Evolutionary conservation across 2,113 vertebrate species (phyloP).

Genomic region (Prolemur simus): DNA sequence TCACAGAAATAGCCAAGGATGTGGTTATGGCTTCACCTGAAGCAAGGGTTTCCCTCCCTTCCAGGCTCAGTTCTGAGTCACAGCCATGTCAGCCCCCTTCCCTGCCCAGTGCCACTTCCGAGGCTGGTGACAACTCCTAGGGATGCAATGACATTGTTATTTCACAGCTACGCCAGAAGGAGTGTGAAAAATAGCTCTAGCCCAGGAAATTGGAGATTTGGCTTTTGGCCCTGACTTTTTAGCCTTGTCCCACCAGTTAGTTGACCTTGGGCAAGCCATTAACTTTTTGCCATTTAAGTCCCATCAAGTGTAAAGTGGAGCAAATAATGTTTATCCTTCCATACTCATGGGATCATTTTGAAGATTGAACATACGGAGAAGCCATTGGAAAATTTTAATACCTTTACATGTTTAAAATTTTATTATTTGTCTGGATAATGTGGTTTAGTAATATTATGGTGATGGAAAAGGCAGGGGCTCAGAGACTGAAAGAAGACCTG

Average conservation of each 20-base stretch:
- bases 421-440: not conserved
- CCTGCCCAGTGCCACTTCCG: not conserved
- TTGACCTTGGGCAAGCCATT: constrained; percentile 48
- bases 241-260: not conserved
- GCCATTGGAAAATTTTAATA: not conserved
- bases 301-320: not conserved
- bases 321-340: not conserved
- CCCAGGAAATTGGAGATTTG: constrained; percentile 45
- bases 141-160: not conserved
- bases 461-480: not conserved
- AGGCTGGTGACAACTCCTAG: not conserved
- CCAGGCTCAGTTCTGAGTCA: constrained; percentile 53
- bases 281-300: not conserved
- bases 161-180: not conserved
- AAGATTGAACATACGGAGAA: not conserved
- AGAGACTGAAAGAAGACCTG: not conserved
- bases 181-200: not conserved
- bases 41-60: constrained; percentile 38
- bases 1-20: constrained; percentile 48
- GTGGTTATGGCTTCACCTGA: constrained; percentile 56
- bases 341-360: not conserved
- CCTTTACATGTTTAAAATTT: not conserved
- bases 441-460: not conserved
- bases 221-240: not conserved
- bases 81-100: not conserved